Evolutionary conservation across 2,113 vertebrate species (phyloP).

Genomic region (Chiloscyllium plagiosum): DNA sequence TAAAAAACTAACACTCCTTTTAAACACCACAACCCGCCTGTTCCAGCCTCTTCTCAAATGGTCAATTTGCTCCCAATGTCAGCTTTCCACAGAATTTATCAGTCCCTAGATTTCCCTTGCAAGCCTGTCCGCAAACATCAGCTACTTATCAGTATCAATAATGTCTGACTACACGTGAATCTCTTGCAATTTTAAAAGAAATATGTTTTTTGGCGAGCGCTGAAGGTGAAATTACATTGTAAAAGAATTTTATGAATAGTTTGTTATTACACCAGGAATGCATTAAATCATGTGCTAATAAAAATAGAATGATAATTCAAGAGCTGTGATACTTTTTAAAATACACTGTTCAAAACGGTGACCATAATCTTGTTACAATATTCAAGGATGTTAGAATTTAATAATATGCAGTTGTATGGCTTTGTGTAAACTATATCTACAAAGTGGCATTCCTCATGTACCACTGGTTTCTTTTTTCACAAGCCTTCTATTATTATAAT

Average conservation of each 20-base stretch:
- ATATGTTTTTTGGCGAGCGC: background rate
- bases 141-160: background rate
- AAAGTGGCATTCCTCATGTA: background rate
- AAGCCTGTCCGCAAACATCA: background rate
- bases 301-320: background rate
- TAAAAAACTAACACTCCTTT: background rate
- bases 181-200: background rate
- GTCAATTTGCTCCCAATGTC: background rate
- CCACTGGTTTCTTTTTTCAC: background rate
- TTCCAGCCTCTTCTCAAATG: background rate
- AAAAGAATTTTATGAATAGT: background rate
- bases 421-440: background rate
- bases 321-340: background rate
- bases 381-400: background rate
- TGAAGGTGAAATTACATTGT: background rate
- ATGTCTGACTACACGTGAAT: background rate
- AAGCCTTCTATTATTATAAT: background rate
- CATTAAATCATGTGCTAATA: background rate
- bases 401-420: background rate
- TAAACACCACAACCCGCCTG: background rate
- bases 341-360: background rate
- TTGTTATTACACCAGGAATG: background rate
- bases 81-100: background rate
- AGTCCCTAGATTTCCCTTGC: background rate
- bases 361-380: background rate